A percentile compares a stretch with the other conserved stretches of the same genome.
Conservation (phyloP, 2,888 invertebrate genomes). For the Mesochorus sp. region DNA sequence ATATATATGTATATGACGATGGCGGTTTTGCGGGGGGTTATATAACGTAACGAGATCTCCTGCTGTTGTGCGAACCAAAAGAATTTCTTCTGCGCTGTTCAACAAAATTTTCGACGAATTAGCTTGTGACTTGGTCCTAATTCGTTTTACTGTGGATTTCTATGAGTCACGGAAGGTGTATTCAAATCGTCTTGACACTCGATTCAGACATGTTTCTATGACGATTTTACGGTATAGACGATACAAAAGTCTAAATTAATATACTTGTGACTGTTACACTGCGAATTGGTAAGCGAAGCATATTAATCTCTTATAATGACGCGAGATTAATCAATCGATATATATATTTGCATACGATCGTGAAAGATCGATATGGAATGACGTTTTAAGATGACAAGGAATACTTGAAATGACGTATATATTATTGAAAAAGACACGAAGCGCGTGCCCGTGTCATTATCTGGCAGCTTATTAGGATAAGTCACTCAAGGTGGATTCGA, state of each 20-base stretch:
- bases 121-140: conserved; percentile 71
- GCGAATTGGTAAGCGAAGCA: not conserved
- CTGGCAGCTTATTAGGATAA: conserved; percentile 43
- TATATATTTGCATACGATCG: conserved; percentile 13
- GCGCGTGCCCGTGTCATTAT: conserved; percentile 33
- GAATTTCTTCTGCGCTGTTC: conserved; percentile 53
- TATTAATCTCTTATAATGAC: not conserved
- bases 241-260: not conserved
- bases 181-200: conserved; percentile 37
- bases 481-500: conserved; percentile 20
- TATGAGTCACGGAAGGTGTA: conserved; percentile 8
- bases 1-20: not conserved
- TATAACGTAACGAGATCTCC: conserved; percentile 61
- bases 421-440: conserved; percentile 53
- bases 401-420: conserved; percentile 4
- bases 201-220: conserved; percentile 37
- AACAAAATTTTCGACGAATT: conserved; percentile 72
- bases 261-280: not conserved
- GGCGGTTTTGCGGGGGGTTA: conserved; percentile 34
- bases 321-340: not conserved
- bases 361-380: conserved; percentile 9
- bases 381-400: conserved; percentile 1
- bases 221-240: not conserved
- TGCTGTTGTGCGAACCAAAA: not conserved
- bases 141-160: conserved; percentile 65